Percentiles rank a stretch among this genome's conserved stretches.
These are phyloP conservation scores for Trichonephila clavata DNA, from an alignment of 1,140 invertebrate species.

Conservation along the genomic window DNA sequence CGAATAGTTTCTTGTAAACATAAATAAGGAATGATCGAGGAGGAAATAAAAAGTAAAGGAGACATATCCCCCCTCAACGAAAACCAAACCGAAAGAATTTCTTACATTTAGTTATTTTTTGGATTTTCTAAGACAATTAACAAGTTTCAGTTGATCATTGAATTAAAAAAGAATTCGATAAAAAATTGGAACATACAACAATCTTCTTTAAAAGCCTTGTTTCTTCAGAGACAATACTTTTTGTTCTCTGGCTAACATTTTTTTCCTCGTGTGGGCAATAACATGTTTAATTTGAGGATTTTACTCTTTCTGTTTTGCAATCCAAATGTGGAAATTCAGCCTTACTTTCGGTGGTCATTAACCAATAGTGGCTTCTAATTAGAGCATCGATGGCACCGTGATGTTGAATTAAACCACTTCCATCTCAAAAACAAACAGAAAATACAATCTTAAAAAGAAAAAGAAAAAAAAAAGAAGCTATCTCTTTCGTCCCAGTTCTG, in stretches of 20 bases:
- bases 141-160: no score
- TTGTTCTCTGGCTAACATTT: neutral
- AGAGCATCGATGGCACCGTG: neutral
- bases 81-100: no score
- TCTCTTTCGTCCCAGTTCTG: neutral
- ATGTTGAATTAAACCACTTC: conserved; percentile 17
- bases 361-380: conserved; percentile 47
- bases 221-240: neutral
- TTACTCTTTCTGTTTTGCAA: neutral
- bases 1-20: no score
- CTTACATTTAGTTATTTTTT: no score
- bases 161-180: neutral
- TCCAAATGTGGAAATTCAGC: neutral
- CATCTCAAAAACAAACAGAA: conserved; percentile 47
- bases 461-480: neutral
- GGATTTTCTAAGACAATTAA: no score
- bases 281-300: conserved; percentile 2
- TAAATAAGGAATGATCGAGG: no score
- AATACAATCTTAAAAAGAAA: neutral
- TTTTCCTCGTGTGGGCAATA: neutral
- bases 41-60: no score
- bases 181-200: neutral
- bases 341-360: conserved; percentile 2
- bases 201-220: neutral
- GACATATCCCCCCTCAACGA: no score